These are phyloP conservation scores for Phaetusa simplex DNA, from an alignment of 2,113 vertebrate genomes.

Conservation along the genomic window DNA sequence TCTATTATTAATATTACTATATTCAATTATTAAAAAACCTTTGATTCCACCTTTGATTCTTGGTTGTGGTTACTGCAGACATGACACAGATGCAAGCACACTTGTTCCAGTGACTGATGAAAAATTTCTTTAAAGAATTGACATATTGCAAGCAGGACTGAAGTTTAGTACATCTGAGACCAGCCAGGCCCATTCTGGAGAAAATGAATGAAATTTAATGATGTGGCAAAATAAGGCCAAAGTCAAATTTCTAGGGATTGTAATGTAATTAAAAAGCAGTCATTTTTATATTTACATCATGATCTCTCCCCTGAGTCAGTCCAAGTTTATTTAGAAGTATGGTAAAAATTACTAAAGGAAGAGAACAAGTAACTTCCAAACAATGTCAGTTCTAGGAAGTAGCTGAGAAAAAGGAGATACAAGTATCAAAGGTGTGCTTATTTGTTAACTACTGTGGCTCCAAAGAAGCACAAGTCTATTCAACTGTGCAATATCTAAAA, in stretches of 20 bases:
- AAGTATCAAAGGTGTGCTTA: background rate
- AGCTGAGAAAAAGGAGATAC: background rate
- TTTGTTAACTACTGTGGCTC: background rate
- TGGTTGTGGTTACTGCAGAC: background rate
- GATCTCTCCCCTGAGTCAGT: background rate
- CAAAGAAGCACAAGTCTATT: background rate
- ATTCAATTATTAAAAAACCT: background rate
- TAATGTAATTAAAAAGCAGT: constrained; percentile 3
- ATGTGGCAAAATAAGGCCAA: background rate
- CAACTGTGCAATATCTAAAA: background rate
- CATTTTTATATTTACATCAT: background rate
- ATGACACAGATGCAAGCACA: background rate
- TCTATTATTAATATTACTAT: background rate
- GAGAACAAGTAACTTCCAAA: background rate
- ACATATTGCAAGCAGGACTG: background rate
- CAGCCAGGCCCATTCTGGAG: background rate
- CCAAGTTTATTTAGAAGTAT: background rate
- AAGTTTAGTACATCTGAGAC: background rate
- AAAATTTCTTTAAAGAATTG: background rate
- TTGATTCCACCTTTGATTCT: background rate
- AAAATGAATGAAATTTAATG: background rate
- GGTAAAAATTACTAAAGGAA: background rate
- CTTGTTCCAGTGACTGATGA: background rate
- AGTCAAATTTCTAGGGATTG: background rate
- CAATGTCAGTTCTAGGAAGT: background rate